These are phyloP conservation scores for Lordiphosa collinella DNA, from an alignment of 1,140 invertebrate genomes.

Conservation along the genomic window DNA sequence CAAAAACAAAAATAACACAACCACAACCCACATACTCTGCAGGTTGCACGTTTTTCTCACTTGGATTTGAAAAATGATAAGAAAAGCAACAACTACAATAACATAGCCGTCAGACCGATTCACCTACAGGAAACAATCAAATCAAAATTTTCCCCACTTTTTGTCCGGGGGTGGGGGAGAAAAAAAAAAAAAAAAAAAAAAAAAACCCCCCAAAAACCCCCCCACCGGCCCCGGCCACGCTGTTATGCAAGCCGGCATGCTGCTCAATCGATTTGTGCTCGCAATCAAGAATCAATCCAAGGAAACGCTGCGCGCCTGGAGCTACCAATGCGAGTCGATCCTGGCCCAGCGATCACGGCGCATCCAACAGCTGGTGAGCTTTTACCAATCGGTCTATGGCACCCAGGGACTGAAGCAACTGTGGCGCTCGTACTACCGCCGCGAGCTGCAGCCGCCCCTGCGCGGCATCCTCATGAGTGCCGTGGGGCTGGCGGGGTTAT, in stretches of 20 bases:
- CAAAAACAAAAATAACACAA: conserved; percentile 32
- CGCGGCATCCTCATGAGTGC: conserved; percentile 62
- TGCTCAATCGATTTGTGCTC: conserved; percentile 63
- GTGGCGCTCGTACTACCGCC: conserved; percentile 80
- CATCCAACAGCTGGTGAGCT: conserved; percentile 83
- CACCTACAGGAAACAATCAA: neutral
- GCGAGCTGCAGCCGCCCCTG: conserved; percentile 63
- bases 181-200: too few relatives aligned
- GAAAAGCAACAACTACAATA: conserved; percentile 28
- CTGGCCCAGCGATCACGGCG: conserved; percentile 83
- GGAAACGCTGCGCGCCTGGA: conserved; percentile 81
- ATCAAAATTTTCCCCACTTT: conserved; percentile 47
- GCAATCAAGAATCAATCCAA: conserved; percentile 80
- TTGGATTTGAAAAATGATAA: conserved; percentile 50
- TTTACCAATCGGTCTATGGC: conserved; percentile 84
- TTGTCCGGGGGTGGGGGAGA: too few relatives aligned
- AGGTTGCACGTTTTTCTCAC: conserved; percentile 58
- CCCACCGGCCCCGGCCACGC: conserved; percentile 13
- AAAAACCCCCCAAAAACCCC: too few relatives aligned
- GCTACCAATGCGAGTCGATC: conserved; percentile 84
- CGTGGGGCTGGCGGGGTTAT: conserved; percentile 64
- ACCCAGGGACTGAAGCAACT: conserved; percentile 82
- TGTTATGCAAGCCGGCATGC: conserved; percentile 65
- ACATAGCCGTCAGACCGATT: conserved; percentile 27
- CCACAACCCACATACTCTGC: too few relatives aligned